Evolutionary conservation across 2,797 vertebrate species (phyloP).

Genomic region (Decapterus maruadsi): DNA sequence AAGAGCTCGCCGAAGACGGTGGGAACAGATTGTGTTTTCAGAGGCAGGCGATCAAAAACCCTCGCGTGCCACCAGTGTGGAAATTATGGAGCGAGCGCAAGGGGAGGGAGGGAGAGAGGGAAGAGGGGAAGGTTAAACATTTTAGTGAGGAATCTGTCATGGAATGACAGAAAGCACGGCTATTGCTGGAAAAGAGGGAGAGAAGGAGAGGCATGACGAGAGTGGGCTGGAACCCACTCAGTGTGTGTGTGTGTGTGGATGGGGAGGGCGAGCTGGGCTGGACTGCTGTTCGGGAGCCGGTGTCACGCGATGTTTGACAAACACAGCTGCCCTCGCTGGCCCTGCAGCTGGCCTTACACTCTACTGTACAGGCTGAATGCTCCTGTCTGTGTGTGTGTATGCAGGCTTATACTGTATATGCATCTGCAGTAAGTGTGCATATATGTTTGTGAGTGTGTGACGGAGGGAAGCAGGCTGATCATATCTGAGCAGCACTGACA

Average conservation of each 20-base stretch:
- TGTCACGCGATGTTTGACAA: conserved; percentile 88
- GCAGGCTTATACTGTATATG: neutral
- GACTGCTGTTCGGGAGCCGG: conserved; percentile 76
- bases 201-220: conserved; percentile 77
- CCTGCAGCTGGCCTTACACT: conserved; percentile 68
- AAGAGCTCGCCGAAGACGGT: conserved; percentile 65
- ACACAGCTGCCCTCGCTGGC: conserved; percentile 83
- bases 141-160: conserved; percentile 84
- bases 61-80: conserved; percentile 84
- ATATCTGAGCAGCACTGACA: conserved; percentile 31
- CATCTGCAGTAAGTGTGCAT: conserved; percentile 3
- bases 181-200: conserved; percentile 79
- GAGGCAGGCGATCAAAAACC: conserved; percentile 85
- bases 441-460: conserved; percentile 20
- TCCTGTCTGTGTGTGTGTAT: conserved; percentile 16
- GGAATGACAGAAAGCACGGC: conserved; percentile 84
- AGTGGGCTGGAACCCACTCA: conserved; percentile 69
- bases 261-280: conserved; percentile 69
- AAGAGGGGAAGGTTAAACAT: conserved; percentile 80
- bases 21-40: conserved; percentile 82
- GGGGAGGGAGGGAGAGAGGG: conserved; percentile 59
- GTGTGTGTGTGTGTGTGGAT: conserved; percentile 23
- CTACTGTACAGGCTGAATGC: conserved; percentile 51
- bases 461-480: conserved; percentile 19
- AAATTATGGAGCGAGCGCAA: conserved; percentile 78